phyloP scores from a whole-genome alignment of 2,797 vertebrate species.

The Alcedo atthis region DNA sequence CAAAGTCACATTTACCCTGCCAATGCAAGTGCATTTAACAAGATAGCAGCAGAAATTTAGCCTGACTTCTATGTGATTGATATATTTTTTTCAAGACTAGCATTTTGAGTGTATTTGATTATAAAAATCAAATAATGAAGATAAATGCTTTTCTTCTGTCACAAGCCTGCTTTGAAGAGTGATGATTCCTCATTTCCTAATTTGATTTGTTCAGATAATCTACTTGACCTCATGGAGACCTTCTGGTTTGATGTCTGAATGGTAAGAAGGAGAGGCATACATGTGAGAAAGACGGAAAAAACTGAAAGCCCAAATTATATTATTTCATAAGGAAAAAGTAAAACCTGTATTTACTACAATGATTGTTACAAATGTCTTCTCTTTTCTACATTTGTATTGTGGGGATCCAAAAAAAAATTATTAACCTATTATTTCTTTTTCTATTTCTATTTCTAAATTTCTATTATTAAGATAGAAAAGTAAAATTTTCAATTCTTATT shows the following conservation, averaged over 20 bases:
- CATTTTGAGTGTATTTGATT: conserved; percentile 47
- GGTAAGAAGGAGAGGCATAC: neutral
- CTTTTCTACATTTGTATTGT: neutral
- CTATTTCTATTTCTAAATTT: no score
- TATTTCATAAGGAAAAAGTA: neutral
- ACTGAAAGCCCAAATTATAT: neutral
- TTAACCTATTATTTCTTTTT: neutral
- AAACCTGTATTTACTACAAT: neutral
- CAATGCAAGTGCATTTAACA: neutral
- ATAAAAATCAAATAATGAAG: conserved; percentile 46
- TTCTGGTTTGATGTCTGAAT: conserved; percentile 5
- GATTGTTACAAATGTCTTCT: neutral
- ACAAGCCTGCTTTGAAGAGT: conserved; percentile 29
- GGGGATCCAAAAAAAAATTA: neutral
- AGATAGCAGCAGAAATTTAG: neutral
- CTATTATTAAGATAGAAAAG: neutral
- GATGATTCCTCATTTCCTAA: conserved; percentile 46
- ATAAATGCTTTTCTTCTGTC: conserved; percentile 14
- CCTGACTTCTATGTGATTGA: neutral
- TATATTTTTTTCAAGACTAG: neutral
- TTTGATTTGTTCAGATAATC: conserved; percentile 54
- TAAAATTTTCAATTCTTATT: neutral
- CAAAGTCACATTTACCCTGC: neutral
- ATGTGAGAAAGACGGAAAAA: neutral
- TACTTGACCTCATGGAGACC: conserved; percentile 23